Percentiles rank a stretch among this genome's conserved stretches.
These are phyloP conservation scores for Cygnus olor DNA, from an alignment of 2,797 vertebrate species.

Conservation along the genomic window DNA sequence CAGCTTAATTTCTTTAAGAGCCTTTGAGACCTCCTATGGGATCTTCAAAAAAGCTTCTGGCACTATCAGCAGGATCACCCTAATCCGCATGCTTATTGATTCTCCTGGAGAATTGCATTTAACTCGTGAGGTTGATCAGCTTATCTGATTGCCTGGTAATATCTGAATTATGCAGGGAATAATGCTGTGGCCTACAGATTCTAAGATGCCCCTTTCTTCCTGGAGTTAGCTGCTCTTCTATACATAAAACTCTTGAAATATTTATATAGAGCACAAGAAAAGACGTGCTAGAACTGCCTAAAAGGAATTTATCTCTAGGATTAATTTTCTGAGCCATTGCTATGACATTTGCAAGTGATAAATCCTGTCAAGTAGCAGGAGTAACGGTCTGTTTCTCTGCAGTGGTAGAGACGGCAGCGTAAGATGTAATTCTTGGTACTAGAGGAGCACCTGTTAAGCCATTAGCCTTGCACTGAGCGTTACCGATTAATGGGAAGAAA, in stretches of 20 bases:
- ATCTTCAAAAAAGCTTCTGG: neutral
- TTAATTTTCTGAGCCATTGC: neutral
- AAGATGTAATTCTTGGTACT: neutral
- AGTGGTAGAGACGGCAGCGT: neutral
- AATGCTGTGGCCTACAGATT: neutral
- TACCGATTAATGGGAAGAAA: neutral
- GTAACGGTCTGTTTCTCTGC: neutral
- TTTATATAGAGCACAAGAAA: neutral
- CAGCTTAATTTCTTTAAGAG: slow-evolving; percentile 31
- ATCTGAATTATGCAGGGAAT: neutral
- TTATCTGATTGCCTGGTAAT: neutral
- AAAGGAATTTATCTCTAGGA: neutral
- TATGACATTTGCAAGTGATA: neutral
- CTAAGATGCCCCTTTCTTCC: neutral
- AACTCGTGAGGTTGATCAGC: neutral
- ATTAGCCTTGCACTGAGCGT: too few species aligned
- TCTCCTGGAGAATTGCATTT: neutral
- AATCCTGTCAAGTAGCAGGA: neutral
- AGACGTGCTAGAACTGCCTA: neutral
- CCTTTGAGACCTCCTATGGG: neutral
- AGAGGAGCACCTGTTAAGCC: neutral
- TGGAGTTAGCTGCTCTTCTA: neutral
- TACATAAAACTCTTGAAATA: neutral
- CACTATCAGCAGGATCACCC: neutral
- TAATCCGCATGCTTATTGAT: slow-evolving; percentile 36